phyloP scores from a whole-genome alignment of 2,797 vertebrate genomes.

The Protonibea diacanthus region DNA sequence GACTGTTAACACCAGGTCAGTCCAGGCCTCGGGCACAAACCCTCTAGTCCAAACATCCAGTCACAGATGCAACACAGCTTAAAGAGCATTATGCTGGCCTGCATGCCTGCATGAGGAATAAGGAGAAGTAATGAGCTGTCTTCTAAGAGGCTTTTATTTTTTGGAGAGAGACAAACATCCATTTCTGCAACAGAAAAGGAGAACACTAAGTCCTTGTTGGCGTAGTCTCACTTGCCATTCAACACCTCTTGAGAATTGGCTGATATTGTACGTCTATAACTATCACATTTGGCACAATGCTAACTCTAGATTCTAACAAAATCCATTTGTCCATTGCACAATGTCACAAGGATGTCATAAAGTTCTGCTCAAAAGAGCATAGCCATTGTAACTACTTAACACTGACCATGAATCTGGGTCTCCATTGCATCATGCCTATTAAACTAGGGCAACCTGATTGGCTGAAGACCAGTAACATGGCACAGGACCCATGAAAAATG shows the following conservation, averaged over 20 bases:
- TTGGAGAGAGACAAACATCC: constrained; percentile 16
- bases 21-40: constrained; percentile 15
- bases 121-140: constrained; percentile 19
- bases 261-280: background rate
- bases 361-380: constrained; percentile 19
- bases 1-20: constrained; percentile 32
- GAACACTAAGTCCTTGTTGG: constrained; percentile 10
- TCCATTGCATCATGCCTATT: constrained; percentile 22
- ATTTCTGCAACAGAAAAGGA: constrained; percentile 18
- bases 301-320: constrained; percentile 12
- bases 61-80: constrained; percentile 43
- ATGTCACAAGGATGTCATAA: constrained; percentile 15
- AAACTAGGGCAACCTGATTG: constrained; percentile 40
- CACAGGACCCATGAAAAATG: constrained; percentile 14
- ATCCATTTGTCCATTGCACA: constrained; percentile 31
- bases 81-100: constrained; percentile 26
- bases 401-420: constrained; percentile 33
- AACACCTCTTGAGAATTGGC: constrained; percentile 9
- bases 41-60: constrained; percentile 8
- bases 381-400: constrained; percentile 6
- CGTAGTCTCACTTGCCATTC: constrained; percentile 7
- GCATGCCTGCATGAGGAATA: constrained; percentile 23
- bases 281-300: background rate
- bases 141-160: constrained; percentile 32
- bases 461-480: constrained; percentile 13